Evolutionary conservation across 2,888 invertebrate species (phyloP).

Genomic region (Sabatieria punctata): DNA sequence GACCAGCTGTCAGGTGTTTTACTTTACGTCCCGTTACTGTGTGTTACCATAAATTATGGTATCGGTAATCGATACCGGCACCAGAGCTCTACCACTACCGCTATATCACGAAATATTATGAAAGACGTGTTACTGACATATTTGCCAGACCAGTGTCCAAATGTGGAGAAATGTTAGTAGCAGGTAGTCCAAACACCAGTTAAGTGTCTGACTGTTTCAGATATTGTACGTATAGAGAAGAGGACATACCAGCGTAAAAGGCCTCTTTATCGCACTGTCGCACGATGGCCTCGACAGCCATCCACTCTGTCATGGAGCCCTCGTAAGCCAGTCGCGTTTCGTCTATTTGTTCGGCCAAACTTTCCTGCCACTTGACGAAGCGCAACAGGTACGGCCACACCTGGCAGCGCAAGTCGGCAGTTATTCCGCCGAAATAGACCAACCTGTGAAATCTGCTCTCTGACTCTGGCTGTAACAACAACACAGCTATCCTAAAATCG

Average conservation of each 20-base stretch:
- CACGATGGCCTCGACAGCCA: constrained; percentile 81
- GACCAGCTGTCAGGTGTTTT: no score
- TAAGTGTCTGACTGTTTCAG: not conserved
- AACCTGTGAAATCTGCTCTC: constrained; percentile 56
- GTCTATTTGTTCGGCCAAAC: not conserved
- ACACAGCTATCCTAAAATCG: constrained; percentile 34
- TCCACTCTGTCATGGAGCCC: constrained; percentile 82
- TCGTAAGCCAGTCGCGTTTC: constrained; percentile 58
- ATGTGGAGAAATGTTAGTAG: no score
- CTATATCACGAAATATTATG: no score
- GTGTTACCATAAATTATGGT: no score
- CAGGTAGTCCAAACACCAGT: no score
- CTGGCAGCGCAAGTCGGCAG: constrained; percentile 31
- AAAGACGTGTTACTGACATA: no score
- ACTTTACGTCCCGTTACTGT: no score
- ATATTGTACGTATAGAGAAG: not conserved
- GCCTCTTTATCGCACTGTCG: constrained; percentile 56
- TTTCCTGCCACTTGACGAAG: constrained; percentile 5
- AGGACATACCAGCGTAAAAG: constrained; percentile 7
- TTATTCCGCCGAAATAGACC: constrained; percentile 71
- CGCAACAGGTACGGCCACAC: constrained; percentile 27
- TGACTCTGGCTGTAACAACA: constrained; percentile 23
- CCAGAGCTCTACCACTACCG: no score
- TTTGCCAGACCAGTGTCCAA: no score
- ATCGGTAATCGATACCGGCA: no score